Conservation (phyloP, 2,113 vertebrate genomes). For the Nycticryphes semicollaris region DNA sequence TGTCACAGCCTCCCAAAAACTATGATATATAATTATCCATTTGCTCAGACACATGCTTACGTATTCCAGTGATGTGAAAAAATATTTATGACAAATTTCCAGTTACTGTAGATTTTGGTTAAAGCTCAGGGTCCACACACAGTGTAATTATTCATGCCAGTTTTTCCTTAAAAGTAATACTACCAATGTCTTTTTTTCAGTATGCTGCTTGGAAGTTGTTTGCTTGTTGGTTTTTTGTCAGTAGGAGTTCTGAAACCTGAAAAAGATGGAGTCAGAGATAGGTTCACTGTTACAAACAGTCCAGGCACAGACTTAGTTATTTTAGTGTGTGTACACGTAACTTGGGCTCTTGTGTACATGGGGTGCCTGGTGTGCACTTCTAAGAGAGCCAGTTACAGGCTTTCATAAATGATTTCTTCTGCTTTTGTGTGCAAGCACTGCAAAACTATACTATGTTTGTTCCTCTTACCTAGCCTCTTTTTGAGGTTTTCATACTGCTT, state of each 20-base stretch:
- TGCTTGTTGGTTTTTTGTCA: background rate
- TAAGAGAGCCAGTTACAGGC: background rate
- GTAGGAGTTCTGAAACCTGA: background rate
- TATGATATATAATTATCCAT: background rate
- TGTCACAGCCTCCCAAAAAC: background rate
- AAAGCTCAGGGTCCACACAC: background rate
- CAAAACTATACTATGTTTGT: background rate
- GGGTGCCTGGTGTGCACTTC: background rate
- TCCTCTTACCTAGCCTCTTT: background rate
- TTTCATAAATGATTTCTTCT: background rate
- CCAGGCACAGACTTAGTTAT: background rate
- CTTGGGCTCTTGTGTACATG: background rate
- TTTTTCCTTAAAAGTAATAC: background rate
- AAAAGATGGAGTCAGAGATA: background rate
- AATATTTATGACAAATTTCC: background rate
- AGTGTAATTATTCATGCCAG: background rate
- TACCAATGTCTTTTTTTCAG: background rate
- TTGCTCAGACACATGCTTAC: background rate
- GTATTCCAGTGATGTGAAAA: background rate
- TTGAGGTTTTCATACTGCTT: background rate
- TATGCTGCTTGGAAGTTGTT: constrained; percentile 16
- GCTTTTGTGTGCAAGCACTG: background rate
- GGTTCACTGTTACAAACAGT: background rate
- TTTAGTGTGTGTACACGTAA: background rate
- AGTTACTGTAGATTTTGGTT: background rate